phyloP scores from a whole-genome alignment of 2,797 vertebrate species.

The Poeciliopsis infans region DNA sequence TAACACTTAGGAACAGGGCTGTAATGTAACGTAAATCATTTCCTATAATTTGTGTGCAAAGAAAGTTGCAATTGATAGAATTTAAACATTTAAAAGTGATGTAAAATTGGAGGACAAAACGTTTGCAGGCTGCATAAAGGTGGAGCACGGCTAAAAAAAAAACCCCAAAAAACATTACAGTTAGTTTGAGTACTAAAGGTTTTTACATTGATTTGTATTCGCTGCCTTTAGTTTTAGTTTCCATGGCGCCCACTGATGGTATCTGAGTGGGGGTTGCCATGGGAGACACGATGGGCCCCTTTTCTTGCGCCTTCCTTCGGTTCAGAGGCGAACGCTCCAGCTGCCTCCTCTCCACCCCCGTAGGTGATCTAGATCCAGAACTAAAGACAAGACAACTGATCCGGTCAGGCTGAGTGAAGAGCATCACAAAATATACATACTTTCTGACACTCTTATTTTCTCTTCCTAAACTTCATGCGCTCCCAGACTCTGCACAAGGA shows the following conservation, averaged over 20 bases:
- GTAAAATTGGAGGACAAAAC: not conserved
- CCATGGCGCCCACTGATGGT: conserved; percentile 9
- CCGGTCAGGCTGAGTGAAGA: not conserved
- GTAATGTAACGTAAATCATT: not conserved
- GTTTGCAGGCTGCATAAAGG: not conserved
- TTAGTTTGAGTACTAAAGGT: not conserved
- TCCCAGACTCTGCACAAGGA: not conserved
- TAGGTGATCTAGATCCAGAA: conserved; percentile 84
- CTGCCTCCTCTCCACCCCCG: conserved; percentile 84
- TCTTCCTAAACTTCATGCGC: not conserved
- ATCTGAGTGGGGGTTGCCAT: conserved; percentile 76
- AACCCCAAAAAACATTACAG: not conserved
- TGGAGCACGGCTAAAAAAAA: not conserved
- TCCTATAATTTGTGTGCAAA: not conserved
- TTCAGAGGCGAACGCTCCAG: conserved; percentile 88
- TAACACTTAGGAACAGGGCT: not conserved
- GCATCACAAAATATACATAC: not conserved
- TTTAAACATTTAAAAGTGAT: not conserved
- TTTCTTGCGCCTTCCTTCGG: conserved; percentile 87
- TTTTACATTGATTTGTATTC: conserved; percentile 65
- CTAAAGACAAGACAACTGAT: conserved; percentile 31
- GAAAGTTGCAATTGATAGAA: not conserved
- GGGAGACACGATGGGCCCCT: conserved; percentile 69
- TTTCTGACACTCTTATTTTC: not conserved
- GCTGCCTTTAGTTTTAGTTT: conserved; percentile 53